Base-by-base conservation (phyloP, 2,113 vertebrate species). In the Phainopepla nitens region DNA sequence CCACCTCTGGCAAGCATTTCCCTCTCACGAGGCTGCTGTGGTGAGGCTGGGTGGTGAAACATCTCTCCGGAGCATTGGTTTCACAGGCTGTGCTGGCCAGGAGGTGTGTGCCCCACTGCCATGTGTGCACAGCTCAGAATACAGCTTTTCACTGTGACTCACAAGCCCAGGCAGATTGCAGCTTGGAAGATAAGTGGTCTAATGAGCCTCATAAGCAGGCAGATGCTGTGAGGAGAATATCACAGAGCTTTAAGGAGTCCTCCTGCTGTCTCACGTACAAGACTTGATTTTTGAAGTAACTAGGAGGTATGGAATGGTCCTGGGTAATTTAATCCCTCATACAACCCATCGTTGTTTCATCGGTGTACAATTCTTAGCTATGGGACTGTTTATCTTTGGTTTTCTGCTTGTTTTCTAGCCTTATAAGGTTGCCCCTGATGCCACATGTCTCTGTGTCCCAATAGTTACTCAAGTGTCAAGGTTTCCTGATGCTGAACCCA, bases 21-120 rank as follows among this genome's bases (percentile, higher is more conserved):
- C 35, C 6, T 70, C 53, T 60, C 14, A 17, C 0, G 0, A 2
- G 8, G 58, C 65, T 18, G 6, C 49, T 3, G 6, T 5, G 6
- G 51, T 53, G 53, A 79, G 80, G 68, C 47, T 11, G 21, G 31
- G 20, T 28, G n/a, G 25, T 2, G 4, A 82, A 89, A 73, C 58
- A 36, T 21, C 29, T 51, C 47, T 50, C 39, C 36, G n/a, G 54
- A 88, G 35, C 35, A 15, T n/a, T 47, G 8, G 36, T 80, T 69
- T 70, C 84, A 49, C 14, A 70, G 64, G 13, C 33, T 54, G 42
- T 90, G 69, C 68, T 93, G 66, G 23, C 29, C 0, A 1, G 68
- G 56, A 76, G 44, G 29, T 28, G 51, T 25, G 53, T 15, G 7
- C 88, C 73, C 73, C 44, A 7, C 33, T 15, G 81, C 53, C 4